Evolutionary conservation across 2,113 vertebrate species (phyloP).

Genomic region (Dicentrarchus labrax): DNA sequence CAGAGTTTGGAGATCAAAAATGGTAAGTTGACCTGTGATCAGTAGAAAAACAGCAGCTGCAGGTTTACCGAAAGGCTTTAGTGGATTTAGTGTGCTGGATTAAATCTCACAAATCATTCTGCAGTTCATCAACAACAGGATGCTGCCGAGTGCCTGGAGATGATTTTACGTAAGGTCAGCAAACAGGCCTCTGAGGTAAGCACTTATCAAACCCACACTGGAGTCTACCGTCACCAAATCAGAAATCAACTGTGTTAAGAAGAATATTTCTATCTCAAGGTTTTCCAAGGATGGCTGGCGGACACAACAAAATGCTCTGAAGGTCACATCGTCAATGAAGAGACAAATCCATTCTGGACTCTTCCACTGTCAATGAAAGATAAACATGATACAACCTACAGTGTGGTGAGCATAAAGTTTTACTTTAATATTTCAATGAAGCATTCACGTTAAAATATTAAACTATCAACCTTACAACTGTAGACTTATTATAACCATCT

Average conservation of each 20-base stretch:
- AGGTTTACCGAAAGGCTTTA: not conserved
- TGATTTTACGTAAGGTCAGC: constrained; percentile 44
- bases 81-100: no score
- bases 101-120: not conserved
- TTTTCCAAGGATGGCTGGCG: constrained; percentile 33
- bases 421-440: no score
- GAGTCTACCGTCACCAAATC: no score
- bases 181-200: not conserved
- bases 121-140: constrained; percentile 70
- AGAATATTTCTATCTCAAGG: not conserved
- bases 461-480: no score
- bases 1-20: constrained; percentile 44
- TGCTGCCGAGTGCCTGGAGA: constrained; percentile 70
- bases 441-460: no score
- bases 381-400: not conserved
- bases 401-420: constrained; percentile 24
- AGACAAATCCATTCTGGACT: constrained; percentile 45
- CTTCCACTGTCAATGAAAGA: constrained; percentile 39
- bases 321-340: constrained; percentile 37
- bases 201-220: not conserved
- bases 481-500: no score
- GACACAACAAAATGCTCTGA: constrained; percentile 47
- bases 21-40: constrained; percentile 34
- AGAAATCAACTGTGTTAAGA: no score
- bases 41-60: not conserved